Percentiles rank a stretch among this genome's conserved stretches.
These are phyloP conservation scores for Kradibia gibbosae DNA, from an alignment of 1,140 invertebrate species.

Conservation along the genomic window DNA sequence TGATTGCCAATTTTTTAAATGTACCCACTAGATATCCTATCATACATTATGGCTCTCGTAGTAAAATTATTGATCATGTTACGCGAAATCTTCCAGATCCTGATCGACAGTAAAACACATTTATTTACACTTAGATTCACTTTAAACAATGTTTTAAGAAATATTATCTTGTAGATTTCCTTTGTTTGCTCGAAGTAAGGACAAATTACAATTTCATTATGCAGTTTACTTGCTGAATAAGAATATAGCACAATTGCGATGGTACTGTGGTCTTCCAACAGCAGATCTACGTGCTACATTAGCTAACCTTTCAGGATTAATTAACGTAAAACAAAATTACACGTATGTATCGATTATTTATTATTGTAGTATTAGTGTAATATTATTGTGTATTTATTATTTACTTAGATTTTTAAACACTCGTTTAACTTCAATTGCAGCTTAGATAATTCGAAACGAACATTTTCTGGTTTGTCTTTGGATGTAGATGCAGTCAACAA, in stretches of 20 bases:
- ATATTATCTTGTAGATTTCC: conserved; percentile 79
- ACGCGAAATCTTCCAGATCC: conserved; percentile 80
- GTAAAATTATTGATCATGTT: conserved; percentile 84
- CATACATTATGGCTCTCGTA: conserved; percentile 82
- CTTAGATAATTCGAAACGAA: conserved; percentile 69
- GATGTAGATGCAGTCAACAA: conserved; percentile 64
- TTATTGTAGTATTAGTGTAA: too few relatives aligned
- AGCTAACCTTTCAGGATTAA: conserved; percentile 79
- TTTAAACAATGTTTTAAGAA: conserved; percentile 22
- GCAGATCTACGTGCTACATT: conserved; percentile 82
- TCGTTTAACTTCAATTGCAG: conserved; percentile 59
- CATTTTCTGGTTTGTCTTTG: conserved; percentile 71
- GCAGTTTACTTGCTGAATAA: conserved; percentile 91
- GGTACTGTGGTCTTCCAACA: conserved; percentile 80
- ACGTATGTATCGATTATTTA: conserved; percentile 56
- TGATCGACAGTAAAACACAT: conserved; percentile 80
- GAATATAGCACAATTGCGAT: conserved; percentile 88
- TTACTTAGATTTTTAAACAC: too few relatives aligned
- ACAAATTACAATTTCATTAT: conserved; percentile 84
- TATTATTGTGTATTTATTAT: too few relatives aligned
- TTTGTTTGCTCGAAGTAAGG: conserved; percentile 82
- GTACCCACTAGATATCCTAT: conserved; percentile 87
- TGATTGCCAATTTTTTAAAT: conserved; percentile 86
- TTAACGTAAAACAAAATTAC: conserved; percentile 72
- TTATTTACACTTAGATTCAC: conserved; percentile 27